Percentiles rank a stretch among this genome's conserved stretches.
Conservation (phyloP, 2,797 vertebrate species). For the Tapirus indicus region DNA sequence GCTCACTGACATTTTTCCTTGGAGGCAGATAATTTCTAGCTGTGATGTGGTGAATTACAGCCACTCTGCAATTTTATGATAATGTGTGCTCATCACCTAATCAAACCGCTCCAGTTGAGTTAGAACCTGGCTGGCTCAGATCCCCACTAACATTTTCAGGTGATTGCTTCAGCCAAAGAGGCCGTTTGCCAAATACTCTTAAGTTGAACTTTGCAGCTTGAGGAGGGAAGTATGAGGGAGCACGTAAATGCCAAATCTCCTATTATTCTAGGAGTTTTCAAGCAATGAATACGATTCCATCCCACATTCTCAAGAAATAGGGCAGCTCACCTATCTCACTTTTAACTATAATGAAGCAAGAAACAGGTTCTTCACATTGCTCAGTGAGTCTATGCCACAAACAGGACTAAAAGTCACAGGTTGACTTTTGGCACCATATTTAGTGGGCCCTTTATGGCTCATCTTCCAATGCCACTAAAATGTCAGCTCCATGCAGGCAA, state of each 20-base stretch:
- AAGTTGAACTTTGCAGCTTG: background rate
- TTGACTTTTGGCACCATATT: background rate
- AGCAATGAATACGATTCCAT: background rate
- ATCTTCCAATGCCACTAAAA: background rate
- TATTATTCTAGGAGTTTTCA: background rate
- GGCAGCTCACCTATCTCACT: background rate
- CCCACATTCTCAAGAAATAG: background rate
- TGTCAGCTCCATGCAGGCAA: background rate
- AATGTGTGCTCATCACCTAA: constrained; percentile 59
- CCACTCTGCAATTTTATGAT: background rate
- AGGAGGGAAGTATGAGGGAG: background rate
- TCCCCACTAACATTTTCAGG: background rate
- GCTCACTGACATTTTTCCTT: constrained; percentile 11
- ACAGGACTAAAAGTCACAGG: background rate
- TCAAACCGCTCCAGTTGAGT: background rate
- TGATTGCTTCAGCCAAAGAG: constrained; percentile 41
- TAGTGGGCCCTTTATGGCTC: background rate
- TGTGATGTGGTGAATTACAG: background rate
- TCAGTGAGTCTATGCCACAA: background rate
- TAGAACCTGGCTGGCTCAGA: background rate
- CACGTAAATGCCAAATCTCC: background rate
- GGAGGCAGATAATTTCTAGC: background rate
- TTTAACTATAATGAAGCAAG: background rate
- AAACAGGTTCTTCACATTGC: background rate
- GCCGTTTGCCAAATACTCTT: constrained; percentile 61